Evolutionary conservation across 2,113 vertebrate genomes (phyloP).

Genomic region (Ptilorrhoa leucosticta): DNA sequence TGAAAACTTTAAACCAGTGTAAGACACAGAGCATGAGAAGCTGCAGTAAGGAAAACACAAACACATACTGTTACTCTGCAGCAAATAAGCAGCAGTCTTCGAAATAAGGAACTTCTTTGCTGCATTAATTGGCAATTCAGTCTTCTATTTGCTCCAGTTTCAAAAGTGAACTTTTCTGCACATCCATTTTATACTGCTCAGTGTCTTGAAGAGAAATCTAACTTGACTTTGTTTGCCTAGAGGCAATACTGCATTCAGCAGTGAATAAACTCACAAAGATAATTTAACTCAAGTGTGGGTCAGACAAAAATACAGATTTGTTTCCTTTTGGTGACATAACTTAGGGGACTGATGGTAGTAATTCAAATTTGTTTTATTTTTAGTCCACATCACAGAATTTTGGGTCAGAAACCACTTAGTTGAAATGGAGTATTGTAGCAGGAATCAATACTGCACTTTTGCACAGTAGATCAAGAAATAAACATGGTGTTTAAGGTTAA

Average conservation of each 20-base stretch:
- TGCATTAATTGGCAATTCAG: slow-evolving; percentile 69
- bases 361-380: neutral
- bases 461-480: neutral
- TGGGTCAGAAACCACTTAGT: neutral
- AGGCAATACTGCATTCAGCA: slow-evolving; percentile 57
- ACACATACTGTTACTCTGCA: slow-evolving; percentile 71
- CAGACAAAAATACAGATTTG: slow-evolving; percentile 83
- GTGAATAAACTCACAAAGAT: slow-evolving; percentile 64
- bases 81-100: slow-evolving; percentile 72
- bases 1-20: slow-evolving; percentile 56
- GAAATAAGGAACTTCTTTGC: slow-evolving; percentile 50
- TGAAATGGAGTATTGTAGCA: neutral
- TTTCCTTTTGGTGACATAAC: slow-evolving; percentile 72
- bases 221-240: slow-evolving; percentile 56
- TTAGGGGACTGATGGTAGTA: slow-evolving; percentile 14
- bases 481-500: neutral
- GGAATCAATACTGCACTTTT: neutral
- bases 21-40: slow-evolving; percentile 78
- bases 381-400: neutral
- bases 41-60: slow-evolving; percentile 68
- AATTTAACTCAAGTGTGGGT: slow-evolving; percentile 74
- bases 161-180: slow-evolving; percentile 55
- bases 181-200: slow-evolving; percentile 72
- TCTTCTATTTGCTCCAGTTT: slow-evolving; percentile 57
- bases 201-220: slow-evolving; percentile 74